Evolutionary conservation across 2,888 invertebrate species (phyloP).

Genomic region (Dryomyza anilis): DNA sequence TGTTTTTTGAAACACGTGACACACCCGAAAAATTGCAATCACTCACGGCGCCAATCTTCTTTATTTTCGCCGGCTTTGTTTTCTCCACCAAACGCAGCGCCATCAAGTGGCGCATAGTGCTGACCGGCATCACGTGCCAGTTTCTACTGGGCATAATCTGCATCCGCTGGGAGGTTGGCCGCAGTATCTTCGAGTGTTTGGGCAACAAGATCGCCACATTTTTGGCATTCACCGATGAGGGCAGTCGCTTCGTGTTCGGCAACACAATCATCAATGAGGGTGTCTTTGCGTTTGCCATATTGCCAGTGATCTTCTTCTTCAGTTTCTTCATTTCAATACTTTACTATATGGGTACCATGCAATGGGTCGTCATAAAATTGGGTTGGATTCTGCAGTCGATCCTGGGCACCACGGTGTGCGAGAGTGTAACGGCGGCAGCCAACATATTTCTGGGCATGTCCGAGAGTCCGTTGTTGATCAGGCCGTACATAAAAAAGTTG

Average conservation of each 20-base stretch:
- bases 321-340: slow-evolving; percentile 88
- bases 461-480: slow-evolving; percentile 87
- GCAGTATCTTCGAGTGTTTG: slow-evolving; percentile 67
- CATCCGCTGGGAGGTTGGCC: slow-evolving; percentile 82
- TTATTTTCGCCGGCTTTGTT: slow-evolving; percentile 69
- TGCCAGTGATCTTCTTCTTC: slow-evolving; percentile 93
- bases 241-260: slow-evolving; percentile 86
- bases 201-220: slow-evolving; percentile 74
- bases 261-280: slow-evolving; percentile 66
- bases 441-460: slow-evolving; percentile 94
- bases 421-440: slow-evolving; percentile 90
- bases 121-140: slow-evolving; percentile 81
- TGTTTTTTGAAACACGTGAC: slow-evolving; percentile 69
- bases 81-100: slow-evolving; percentile 68
- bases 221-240: slow-evolving; percentile 77
- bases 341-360: slow-evolving; percentile 88
- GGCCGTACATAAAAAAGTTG: slow-evolving; percentile 80
- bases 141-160: slow-evolving; percentile 83
- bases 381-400: slow-evolving; percentile 76
- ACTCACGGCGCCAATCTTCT: slow-evolving; percentile 68
- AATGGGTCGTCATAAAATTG: slow-evolving; percentile 79
- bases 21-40: slow-evolving; percentile 70
- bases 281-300: slow-evolving; percentile 87
- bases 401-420: slow-evolving; percentile 89
- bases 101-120: slow-evolving; percentile 80